Base-by-base conservation (phyloP, 2,797 vertebrate species). In the Gambelia wislizenii region DNA sequence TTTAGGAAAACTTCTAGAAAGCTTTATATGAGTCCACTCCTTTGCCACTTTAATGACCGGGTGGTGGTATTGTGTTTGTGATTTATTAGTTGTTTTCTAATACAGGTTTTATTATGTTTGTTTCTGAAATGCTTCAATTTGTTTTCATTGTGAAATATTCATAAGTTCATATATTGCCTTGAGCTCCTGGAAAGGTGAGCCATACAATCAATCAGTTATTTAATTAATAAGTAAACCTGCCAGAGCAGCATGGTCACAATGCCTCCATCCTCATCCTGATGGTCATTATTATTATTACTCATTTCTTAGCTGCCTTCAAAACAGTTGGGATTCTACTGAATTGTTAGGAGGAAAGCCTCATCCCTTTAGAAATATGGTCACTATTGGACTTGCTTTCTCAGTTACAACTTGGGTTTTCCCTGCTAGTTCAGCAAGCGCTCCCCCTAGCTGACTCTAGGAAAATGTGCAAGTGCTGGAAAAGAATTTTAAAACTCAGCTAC, bases 371-470 rank as follows among this genome's bases (percentile, higher is more conserved):
- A 83, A 83, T 74, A 74, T 52, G 44, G 4, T 36, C 42, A 59
- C 4, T n/a, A 4, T 42, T 85, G 81, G 3, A 2, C 36, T 84
- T 84, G 6, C 54, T 20, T 44, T 69, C 39, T 61, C 44, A 30
- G 64, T 56, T 79, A 56, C 74, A 13, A 0, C 7, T 39, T 52
- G 18, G 52, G 61, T 59, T 86, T 30, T 47, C 54, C 7, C 82
- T 76, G 6, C 83, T 89, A 88, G 36, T 76, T 91, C n/a, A 78
- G 30, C 69, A 89, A 61, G 30, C 52, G 70, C 61, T 16, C 30
- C 54, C 64, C 54, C 89, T 90, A 87, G 85, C 42, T 20, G 89
- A 72, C 22, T 70, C 33, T 59, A 42, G 36, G 49, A 76, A 54
- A 72, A 49, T 92, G 39, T 78, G 33, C 85, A 81, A 9, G 2